A percentile compares a stretch with the other conserved stretches of the same genome.
Evolutionary conservation across 2,888 invertebrate species (phyloP).

Genomic region (Ophion ellenae): DNA sequence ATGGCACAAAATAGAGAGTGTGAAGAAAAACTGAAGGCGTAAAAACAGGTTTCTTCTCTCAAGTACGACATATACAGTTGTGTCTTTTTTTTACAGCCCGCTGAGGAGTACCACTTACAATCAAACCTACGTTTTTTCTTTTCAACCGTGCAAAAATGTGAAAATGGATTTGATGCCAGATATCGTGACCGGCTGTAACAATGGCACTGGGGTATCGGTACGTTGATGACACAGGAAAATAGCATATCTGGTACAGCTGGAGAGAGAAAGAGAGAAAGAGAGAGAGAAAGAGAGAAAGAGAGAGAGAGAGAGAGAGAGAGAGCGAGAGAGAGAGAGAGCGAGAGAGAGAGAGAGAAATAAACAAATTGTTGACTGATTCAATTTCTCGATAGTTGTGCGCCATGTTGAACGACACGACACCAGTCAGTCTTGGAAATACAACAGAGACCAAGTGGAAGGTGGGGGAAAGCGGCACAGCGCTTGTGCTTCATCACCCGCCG

Average conservation of each 20-base stretch:
- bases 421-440: constrained; percentile 70
- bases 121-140: constrained; percentile 76
- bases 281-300: no score
- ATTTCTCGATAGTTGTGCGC: constrained; percentile 72
- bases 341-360: no score
- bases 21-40: no score
- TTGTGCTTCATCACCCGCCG: constrained; percentile 71
- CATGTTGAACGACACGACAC: neutral
- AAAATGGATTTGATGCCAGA: constrained; percentile 50
- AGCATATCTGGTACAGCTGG: neutral
- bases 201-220: constrained; percentile 71
- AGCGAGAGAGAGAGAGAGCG: no score
- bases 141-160: constrained; percentile 81
- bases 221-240: constrained; percentile 35
- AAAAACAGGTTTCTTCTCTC: neutral
- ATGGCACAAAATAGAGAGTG: no score
- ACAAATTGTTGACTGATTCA: neutral
- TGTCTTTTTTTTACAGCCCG: constrained; percentile 21
- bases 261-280: neutral
- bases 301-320: no score
- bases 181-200: constrained; percentile 57
- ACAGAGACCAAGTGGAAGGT: constrained; percentile 68
- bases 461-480: neutral
- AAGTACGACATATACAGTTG: neutral
- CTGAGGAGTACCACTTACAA: constrained; percentile 32